These are phyloP conservation scores for Anarhynchus alexandrinus DNA, from an alignment of 2,113 vertebrate species.

Conservation along the genomic window DNA sequence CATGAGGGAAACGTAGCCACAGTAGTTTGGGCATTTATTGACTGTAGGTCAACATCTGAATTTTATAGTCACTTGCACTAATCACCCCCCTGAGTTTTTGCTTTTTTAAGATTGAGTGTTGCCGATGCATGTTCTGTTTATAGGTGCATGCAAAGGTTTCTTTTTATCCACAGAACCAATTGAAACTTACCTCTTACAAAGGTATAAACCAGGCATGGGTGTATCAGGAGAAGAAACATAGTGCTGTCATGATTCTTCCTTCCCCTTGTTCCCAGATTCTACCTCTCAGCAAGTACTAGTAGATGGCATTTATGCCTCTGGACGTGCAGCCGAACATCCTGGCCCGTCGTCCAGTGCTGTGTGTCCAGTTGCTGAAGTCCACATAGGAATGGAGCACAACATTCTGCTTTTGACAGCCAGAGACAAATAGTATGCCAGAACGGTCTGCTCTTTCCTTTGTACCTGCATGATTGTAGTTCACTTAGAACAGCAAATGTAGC, in stretches of 20 bases:
- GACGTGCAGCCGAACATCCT: background rate
- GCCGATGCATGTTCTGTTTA: background rate
- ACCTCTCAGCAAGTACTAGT: fast-evolving
- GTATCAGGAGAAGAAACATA: fast-evolving
- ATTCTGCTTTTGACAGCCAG: background rate
- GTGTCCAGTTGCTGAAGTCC: background rate
- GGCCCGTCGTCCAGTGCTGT: too few species aligned
- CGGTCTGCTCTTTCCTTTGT: background rate
- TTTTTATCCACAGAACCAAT: background rate
- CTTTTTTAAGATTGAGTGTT: background rate
- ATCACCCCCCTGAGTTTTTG: background rate
- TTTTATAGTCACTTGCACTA: background rate
- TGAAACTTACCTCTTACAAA: background rate
- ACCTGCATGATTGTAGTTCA: background rate
- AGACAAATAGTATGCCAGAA: background rate
- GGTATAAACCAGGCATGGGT: too few species aligned
- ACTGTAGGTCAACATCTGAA: background rate
- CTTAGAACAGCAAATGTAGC: background rate
- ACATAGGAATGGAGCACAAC: background rate
- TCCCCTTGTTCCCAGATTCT: background rate
- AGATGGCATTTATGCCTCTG: background rate
- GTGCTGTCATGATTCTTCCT: background rate
- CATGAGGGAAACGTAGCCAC: fast-evolving
- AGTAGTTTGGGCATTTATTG: background rate
- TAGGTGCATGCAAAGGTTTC: background rate